Base-by-base conservation (phyloP, 2,797 vertebrate species). In the Anomalospiza imberbis region DNA sequence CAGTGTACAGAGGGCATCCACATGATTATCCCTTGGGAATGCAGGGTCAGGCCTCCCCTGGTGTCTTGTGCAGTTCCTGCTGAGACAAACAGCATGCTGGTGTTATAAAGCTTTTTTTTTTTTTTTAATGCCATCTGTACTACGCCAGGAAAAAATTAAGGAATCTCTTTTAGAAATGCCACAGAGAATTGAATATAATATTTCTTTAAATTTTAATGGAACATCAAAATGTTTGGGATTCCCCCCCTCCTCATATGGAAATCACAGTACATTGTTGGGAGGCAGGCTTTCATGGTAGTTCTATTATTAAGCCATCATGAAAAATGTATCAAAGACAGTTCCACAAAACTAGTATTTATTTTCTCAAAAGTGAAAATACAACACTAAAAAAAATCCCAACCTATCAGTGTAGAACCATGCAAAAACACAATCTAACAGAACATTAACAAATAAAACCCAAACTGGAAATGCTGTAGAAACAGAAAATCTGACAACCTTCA, bases 181-280 rank as follows among this genome's bases (percentile, higher is more conserved):
- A 92, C 9, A 7, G 67, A 95, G 91, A 93, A 80, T 31, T 92
- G 63, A 47, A 83, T 60, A 34, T 18, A 90, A 45, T 85, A 74
- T 87, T 94, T 62, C 78, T 95, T 95, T 89, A 95, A 93, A 95
- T 65, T 97, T 96, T 93, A 95, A 96, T 92, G 86, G 93, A 85
- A 85, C 55, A 76, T 95, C 95, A 95, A 90, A 93, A 94, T 42
- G 48, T 81, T 94, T 90, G 80, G 74, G 61, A 55, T 71, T 84
- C 5, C 28, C 82, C 31, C 25, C 36, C 17, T 20, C 6, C 26
- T 16, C 53, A 22, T 85, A 87, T 45, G 80, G 88, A 94, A 96
- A 89, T 94, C 48, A 44, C 45, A 36, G 28, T 26, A 21, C 45
- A 57, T 34, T 88, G 80, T 28, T 73, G 71, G 80, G 84, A 90